Evolutionary conservation across 2,888 invertebrate genomes (phyloP), one percentile per base, ranked within the genome.

Genomic region (Thymelicus lineola): DNA sequence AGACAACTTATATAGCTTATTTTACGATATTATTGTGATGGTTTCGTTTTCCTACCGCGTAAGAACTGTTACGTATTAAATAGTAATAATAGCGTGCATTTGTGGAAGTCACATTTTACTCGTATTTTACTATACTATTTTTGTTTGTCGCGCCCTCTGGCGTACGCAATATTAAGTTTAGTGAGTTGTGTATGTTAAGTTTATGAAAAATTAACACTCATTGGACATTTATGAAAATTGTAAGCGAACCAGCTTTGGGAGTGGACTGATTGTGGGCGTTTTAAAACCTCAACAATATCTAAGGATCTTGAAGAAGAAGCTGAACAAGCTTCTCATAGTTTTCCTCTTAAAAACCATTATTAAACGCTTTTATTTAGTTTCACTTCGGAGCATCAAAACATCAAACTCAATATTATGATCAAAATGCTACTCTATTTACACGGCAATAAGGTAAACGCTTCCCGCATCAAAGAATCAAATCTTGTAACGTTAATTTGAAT

Each of bases 21-120:
- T 91, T 92, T 90, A 90, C 83, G 80, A 91, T 91, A 90, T 88
- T 85, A 89, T 89, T 90, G 88, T 90, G 90, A 93, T 91, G 90
- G 87, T 91, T 92, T 92, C 87, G 88, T 93, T 93, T 91, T 91
- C 90, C 91, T 92, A 93, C 89, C 84, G 88, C 89, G 85, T 90
- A 88, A 87, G 84, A 88, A 89, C 87, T 91, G 91, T 92, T 91
- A 88, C 81, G 82, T 85, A 89, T 86, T 87, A 87, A 86, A 81
- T 88, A 83, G 85, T 91, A 90, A 84, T 88, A 89, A 86, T 87
- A 85, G 81, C 82, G 83, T 82, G 82, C 86, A 86, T 85, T 82
- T 85, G 88, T 88, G 90, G 90, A 83, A 90, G 91, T 90, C 91
- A 88, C 91, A 85, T 82, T 76, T 83, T 80, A 83, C 83, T 84